Evolutionary conservation across 2,113 vertebrate genomes (phyloP), one percentile per base, ranked within the genome.

Genomic region (Dolichotis patagonum): DNA sequence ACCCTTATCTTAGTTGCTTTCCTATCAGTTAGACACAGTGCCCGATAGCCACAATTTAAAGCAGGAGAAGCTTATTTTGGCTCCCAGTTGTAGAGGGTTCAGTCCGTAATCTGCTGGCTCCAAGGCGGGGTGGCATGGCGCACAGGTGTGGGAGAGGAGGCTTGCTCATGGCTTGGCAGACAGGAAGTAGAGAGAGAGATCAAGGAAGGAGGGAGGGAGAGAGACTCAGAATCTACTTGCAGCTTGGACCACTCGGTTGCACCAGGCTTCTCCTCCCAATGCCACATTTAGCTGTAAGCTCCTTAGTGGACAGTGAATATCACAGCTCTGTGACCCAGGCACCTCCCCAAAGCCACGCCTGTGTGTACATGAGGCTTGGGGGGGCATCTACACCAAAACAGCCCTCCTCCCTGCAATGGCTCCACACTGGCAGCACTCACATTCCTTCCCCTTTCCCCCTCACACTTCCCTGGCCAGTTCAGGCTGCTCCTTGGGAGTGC

Each of bases 391-490:
- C 5, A 30, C 13, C 26, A 7, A 6, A 8, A 19, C 43, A 60
- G 0, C 3, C 7, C 8, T 81, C 13, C 30, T 73, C 38, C 32
- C 28, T 41, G 0, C 4, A 3, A 24, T 4, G 14, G 56, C 67
- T 90, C 75, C n/a, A 20, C 67, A 38, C 35, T 8, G 35, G 8
- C 67, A 38, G 67, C 2, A n/a, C 32, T 41, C 30, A 7, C 35
- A 19, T 30, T 63, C 0, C 0, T 24, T 3, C 13, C 9, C 3
- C n/a, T 43, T 82, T 46, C 26, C 17, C 7, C 5, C 7, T 4
- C 54, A 8, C 8, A 5, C 3, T 3, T 38, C 62, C 13, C 62
- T 63, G 54, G 58, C 13, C 14, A 24, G 43, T 81, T 73, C 46
- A 0, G 35, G 24, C 35, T 38, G 69, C 52, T 41, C 46, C 13